Percentiles rank a stretch among this genome's conserved stretches.
Conservation (phyloP, 2,797 vertebrate genomes). For the Lemur catta region DNA sequence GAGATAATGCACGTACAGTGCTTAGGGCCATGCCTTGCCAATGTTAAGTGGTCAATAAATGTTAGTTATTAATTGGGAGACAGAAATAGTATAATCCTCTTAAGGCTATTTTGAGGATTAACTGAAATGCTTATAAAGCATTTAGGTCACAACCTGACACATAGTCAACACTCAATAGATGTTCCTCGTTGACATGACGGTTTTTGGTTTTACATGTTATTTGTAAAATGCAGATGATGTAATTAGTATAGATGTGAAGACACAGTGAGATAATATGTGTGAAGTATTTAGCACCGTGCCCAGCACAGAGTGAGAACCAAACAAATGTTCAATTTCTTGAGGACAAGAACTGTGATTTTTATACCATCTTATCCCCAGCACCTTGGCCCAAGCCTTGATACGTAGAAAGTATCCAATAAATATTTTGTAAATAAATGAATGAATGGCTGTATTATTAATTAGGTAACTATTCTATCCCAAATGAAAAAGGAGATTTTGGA, state of each 20-base stretch:
- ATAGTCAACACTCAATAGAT: background rate
- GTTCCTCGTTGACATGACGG: background rate
- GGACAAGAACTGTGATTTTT: background rate
- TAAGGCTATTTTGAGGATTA: background rate
- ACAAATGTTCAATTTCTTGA: background rate
- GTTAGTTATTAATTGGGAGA: background rate
- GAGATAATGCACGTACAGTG: background rate
- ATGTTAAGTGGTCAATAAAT: conserved; percentile 20
- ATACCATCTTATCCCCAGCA: background rate
- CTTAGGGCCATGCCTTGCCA: background rate
- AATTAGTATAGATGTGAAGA: background rate
- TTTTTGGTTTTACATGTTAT: background rate
- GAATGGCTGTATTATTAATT: conserved; percentile 30
- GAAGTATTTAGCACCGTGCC: background rate
- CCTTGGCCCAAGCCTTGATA: background rate
- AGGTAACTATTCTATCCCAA: background rate
- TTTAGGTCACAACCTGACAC: background rate
- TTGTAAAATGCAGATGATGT: conserved; percentile 19
- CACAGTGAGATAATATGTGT: background rate
- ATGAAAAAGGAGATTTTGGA: conserved; percentile 45
- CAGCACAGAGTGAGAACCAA: background rate
- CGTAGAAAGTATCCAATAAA: background rate
- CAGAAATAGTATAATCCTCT: background rate
- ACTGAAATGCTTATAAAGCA: conserved; percentile 15
- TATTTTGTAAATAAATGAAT: conserved; percentile 26